Evolutionary conservation across 1,140 invertebrate species (phyloP).

Genomic region (Reticulitermes speratus): DNA sequence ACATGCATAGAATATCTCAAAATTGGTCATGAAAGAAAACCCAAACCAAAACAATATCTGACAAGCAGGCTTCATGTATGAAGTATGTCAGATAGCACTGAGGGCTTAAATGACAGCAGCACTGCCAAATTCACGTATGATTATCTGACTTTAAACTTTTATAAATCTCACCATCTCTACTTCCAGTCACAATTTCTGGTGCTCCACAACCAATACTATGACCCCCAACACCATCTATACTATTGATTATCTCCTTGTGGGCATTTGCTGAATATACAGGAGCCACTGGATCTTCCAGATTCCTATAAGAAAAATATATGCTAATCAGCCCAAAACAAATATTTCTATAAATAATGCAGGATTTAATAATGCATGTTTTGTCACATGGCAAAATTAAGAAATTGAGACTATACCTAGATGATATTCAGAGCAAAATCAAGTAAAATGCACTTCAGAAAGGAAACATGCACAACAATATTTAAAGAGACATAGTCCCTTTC

Average conservation of each 20-base stretch:
- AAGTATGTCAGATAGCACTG: no score
- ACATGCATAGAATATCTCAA: no score
- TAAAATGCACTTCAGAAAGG: no score
- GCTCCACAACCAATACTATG: constrained; percentile 79
- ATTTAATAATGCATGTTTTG: neutral
- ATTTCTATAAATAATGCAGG: neutral
- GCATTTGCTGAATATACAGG: constrained; percentile 81
- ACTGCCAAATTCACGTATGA: no score
- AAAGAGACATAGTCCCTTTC: no score
- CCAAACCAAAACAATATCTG: no score
- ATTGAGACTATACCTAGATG: neutral
- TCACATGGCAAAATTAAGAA: neutral
- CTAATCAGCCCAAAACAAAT: neutral
- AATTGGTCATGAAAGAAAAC: no score
- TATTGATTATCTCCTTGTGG: constrained; percentile 87
- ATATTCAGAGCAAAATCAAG: no score
- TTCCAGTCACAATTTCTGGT: constrained; percentile 92
- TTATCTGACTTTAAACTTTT: neutral
- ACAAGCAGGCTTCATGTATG: no score
- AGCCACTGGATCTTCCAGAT: constrained; percentile 71
- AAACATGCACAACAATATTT: no score
- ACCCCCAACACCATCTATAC: constrained; percentile 91
- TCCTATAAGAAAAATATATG: constrained; percentile 57
- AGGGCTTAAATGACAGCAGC: no score
- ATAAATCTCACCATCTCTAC: constrained; percentile 74